Conservation (phyloP, 2,797 vertebrate species). For the Hemitrygon akajei region DNA sequence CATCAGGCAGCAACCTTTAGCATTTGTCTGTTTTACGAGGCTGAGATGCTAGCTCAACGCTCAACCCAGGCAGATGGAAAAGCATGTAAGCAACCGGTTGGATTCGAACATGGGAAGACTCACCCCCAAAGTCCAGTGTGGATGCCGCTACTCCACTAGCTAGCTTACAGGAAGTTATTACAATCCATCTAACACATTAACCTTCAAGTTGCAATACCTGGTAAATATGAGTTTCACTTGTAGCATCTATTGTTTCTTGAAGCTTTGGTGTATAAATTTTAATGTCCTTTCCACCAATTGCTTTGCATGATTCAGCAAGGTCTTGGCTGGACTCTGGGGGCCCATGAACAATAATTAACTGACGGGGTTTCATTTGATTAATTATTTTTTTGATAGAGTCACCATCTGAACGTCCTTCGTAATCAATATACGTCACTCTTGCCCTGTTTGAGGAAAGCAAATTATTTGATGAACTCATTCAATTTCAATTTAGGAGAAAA, state of each 20-base stretch:
- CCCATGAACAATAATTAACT: conserved; percentile 86
- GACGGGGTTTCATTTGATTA: conserved; percentile 96
- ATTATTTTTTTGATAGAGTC: conserved; percentile 99
- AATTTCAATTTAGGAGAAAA: background rate
- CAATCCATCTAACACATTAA: background rate
- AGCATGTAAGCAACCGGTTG: no score
- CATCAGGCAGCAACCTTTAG: no score
- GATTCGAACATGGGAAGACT: no score
- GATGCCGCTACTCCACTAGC: no score
- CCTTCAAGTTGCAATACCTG: conserved; percentile 64
- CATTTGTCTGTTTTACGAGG: no score
- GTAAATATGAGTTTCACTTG: conserved; percentile 97
- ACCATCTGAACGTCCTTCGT: conserved; percentile 94
- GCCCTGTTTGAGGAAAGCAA: conserved; percentile 61
- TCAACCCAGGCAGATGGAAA: no score
- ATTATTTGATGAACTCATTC: background rate
- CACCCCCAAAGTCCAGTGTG: no score
- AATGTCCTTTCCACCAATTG: conserved; percentile 92
- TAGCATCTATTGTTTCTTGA: conserved; percentile 92
- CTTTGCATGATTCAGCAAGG: conserved; percentile 89
- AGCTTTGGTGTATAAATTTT: conserved; percentile 95
- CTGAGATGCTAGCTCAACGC: no score
- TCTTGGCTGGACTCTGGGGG: conserved; percentile 89
- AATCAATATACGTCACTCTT: conserved; percentile 89
- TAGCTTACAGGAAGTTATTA: background rate